Evolutionary conservation across 1,140 invertebrate species (phyloP).

Genomic region (Heliconius eleuchia): DNA sequence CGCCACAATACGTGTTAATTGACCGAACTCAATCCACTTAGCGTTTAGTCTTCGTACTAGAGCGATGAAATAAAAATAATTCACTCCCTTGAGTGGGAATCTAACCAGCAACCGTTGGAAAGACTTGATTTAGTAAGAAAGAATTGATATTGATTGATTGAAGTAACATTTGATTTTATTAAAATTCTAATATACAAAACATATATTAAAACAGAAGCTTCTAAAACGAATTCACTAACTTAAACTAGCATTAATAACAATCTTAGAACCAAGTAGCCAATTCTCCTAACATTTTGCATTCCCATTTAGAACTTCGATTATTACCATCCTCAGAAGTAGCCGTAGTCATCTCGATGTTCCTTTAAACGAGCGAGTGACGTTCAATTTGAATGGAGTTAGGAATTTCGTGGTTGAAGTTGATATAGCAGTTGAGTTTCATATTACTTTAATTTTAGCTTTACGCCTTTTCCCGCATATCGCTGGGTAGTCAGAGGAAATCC

Average conservation of each 20-base stretch:
- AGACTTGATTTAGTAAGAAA: too few relatives aligned
- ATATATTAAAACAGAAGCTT: neutral
- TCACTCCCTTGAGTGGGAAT: too few relatives aligned
- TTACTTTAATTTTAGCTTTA: neutral
- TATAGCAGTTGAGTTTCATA: neutral
- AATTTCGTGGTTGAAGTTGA: neutral
- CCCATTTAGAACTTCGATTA: neutral
- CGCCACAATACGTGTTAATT: too few relatives aligned
- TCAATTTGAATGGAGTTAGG: neutral
- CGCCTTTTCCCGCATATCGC: neutral
- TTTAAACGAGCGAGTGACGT: constrained; percentile 13
- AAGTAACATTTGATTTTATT: too few relatives aligned
- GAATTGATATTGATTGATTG: too few relatives aligned
- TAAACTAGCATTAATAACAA: constrained; percentile 1
- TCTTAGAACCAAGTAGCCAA: neutral
- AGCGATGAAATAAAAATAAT: too few relatives aligned
- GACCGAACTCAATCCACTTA: neutral
- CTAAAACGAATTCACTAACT: neutral
- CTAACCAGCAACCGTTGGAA: too few relatives aligned
- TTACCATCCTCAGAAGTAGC: neutral
- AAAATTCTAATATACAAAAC: too few relatives aligned
- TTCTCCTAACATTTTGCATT: neutral
- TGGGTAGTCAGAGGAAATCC: too few relatives aligned
- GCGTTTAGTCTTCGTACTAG: neutral
- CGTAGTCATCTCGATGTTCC: neutral